Evolutionary conservation across 2,797 vertebrate species (phyloP).

Genomic region (Rhyacichthys aspro): DNA sequence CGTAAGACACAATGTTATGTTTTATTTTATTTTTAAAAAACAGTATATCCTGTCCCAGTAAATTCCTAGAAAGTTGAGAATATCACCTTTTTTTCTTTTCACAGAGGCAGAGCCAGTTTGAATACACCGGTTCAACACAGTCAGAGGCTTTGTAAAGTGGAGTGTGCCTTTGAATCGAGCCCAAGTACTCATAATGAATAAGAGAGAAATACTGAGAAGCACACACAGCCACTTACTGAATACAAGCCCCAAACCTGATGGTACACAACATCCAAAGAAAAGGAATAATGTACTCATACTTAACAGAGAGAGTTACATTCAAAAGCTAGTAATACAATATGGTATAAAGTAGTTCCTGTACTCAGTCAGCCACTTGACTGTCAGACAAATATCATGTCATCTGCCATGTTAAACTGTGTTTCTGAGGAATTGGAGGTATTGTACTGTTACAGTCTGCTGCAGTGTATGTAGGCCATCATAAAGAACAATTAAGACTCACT

Average conservation of each 20-base stretch:
- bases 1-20: no score
- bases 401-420: conserved; percentile 44
- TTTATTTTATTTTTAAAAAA: no score
- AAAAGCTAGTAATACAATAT: no score
- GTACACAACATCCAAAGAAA: no score
- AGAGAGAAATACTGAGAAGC: background rate
- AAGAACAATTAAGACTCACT: conserved; percentile 61
- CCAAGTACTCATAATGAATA: conserved; percentile 28
- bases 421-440: conserved; percentile 21
- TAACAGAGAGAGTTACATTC: no score
- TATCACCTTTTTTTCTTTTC: conserved; percentile 6
- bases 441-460: conserved; percentile 31
- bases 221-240: no score
- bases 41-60: no score
- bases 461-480: conserved; percentile 59
- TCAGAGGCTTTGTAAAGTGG: conserved; percentile 19
- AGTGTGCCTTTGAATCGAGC: conserved; percentile 31
- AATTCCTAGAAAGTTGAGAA: background rate
- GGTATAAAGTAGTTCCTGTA: no score
- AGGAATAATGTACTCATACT: no score
- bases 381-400: conserved; percentile 25
- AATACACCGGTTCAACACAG: conserved; percentile 24
- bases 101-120: conserved; percentile 1
- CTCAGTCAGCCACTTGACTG: conserved; percentile 41
- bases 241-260: no score